Evolutionary conservation across 2,888 invertebrate species (phyloP), one percentile per base, ranked within the genome.

Genomic region (Pterostichus niger): DNA sequence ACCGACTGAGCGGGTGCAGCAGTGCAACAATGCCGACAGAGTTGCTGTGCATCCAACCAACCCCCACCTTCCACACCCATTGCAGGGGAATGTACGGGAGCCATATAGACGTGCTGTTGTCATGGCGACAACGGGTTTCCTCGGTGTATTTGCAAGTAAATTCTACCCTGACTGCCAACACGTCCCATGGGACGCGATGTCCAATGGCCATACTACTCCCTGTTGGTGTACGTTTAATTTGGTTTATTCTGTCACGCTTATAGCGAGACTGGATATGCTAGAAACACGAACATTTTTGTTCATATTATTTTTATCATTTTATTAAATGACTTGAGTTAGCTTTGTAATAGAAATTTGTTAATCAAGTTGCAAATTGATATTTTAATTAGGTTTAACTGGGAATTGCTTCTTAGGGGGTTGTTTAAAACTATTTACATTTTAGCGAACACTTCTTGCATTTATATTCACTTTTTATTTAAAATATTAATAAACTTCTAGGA

Each of bases 41-140:
- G 9, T 64, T 40, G 31, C 33, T 33, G 24, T 24, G 24, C 24
- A 24, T 35, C 44, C n/a, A n/a, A n/a, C 17, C 44, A 9, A 6
- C 44, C 44, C 13, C 64, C 11, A n/a, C 13, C 61, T n/a, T n/a
- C n/a, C n/a, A n/a, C n/a, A n/a, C 64, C 64, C 64, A 59, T 31
- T 44, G 52, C 77, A 44, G 31, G 31, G 75, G 52, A 64, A 40
- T 40, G 6, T 40, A 6, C 40, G 40, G 40, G 40, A 40, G 40
- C 40, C 40, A 40, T 75, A 61, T 59, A 82, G 82, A 75, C 82
- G 82, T 82, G 82, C 75, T 52, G 82, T 82, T 82, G 75, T 61
- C 75, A 82, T 82, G 54, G 82, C 49, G 75, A 82, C 82, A 56
- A 75, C 75, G 33, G 82, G 75, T 46, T 71, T 71, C 54, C 73